phyloP scores from a whole-genome alignment of 2,797 vertebrate species.

The Helarctos malayanus region DNA sequence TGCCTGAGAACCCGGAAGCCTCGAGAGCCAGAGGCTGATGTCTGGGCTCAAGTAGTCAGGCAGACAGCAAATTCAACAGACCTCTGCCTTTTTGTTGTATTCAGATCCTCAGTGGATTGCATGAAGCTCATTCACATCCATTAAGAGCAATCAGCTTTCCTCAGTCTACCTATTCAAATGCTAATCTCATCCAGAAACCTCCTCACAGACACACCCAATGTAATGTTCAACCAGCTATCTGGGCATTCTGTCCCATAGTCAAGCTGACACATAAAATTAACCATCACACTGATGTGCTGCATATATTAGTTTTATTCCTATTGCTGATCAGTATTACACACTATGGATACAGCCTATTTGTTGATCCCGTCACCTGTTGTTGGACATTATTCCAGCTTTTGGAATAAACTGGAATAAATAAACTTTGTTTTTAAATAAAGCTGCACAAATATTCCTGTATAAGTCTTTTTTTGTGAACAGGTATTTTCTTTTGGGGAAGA shows the following conservation, averaged over 20 bases:
- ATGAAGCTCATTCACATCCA: neutral
- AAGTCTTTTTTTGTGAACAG: neutral
- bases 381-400: neutral
- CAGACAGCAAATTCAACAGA: neutral
- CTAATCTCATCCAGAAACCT: neutral
- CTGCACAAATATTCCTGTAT: neutral
- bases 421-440: conserved; percentile 27
- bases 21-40: neutral
- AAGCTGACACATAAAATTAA: neutral
- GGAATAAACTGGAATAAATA: neutral
- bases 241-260: neutral
- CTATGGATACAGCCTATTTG: neutral
- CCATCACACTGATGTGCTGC: neutral
- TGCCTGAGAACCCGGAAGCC: neutral
- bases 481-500: neutral
- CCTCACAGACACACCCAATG: neutral
- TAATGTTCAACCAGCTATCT: neutral
- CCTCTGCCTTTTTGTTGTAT: neutral
- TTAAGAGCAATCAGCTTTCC: neutral
- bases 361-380: neutral
- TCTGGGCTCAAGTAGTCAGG: neutral
- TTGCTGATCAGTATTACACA: neutral
- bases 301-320: neutral
- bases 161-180: neutral
- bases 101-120: neutral